These are phyloP conservation scores for Listronotus oregonensis DNA, from an alignment of 1,140 invertebrate genomes.

Conservation along the genomic window DNA sequence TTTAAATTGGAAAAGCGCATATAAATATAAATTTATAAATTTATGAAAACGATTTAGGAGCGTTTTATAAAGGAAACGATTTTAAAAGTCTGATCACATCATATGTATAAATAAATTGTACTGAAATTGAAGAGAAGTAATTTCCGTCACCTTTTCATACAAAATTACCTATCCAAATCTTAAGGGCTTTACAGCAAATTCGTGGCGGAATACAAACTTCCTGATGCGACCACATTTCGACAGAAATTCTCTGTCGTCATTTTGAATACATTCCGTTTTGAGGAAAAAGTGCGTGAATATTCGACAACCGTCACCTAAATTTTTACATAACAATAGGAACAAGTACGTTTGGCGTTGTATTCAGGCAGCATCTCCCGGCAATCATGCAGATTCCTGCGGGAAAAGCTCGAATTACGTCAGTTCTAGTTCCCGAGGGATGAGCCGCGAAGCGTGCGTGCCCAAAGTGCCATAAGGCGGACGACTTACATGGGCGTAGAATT, in stretches of 20 bases:
- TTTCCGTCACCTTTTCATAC: conserved; percentile 33
- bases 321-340: conserved; percentile 47
- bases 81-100: background rate
- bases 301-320: conserved; percentile 30
- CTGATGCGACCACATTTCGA: conserved; percentile 15
- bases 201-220: conserved; percentile 17
- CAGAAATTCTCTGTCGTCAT: conserved; percentile 8
- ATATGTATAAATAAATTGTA: conserved; percentile 20
- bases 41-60: too few relatives aligned
- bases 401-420: conserved; percentile 51
- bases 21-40: too few relatives aligned
- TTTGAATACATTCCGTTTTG: background rate
- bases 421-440: conserved; percentile 39
- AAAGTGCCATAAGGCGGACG: conserved; percentile 46
- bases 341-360: conserved; percentile 48
- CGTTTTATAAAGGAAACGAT: background rate
- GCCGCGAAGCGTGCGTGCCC: conserved; percentile 37
- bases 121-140: conserved; percentile 29
- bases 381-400: conserved; percentile 50
- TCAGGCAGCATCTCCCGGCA: conserved; percentile 51
- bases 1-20: too few relatives aligned
- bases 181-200: conserved; percentile 31
- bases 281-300: conserved; percentile 43
- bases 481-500: conserved; percentile 31
- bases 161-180: conserved; percentile 39